Evolutionary conservation across 2,113 vertebrate species (phyloP), one percentile per base, ranked within the genome.

Genomic region (Trematocara nigrifrons): DNA sequence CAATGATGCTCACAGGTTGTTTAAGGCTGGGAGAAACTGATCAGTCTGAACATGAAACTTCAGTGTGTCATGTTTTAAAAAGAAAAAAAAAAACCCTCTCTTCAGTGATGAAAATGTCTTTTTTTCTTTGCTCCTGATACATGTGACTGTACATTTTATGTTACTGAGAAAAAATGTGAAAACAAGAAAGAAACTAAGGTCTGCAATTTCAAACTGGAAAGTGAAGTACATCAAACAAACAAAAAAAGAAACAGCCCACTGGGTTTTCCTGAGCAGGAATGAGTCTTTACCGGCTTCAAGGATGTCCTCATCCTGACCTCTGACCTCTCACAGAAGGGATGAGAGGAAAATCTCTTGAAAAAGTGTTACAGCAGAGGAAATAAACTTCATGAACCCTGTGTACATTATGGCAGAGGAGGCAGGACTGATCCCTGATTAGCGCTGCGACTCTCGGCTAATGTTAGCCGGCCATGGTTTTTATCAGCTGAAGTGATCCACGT

Each of bases 401-500:
- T 15, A 40, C 18, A 31, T 87, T 15, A 84, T 83, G 86, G 61
- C 53, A 45, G 38, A 83, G 79, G 47, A 83, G 79, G 78, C 64
- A 1, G 45, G 15, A 61, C 8, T 22, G 92, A 47, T 91, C 87
- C 86, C 61, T 1, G 86, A 83, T 93, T 94, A 92, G 90, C 82
- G 82, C 91, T 83, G 91, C 13, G 31, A 56, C 91, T 93, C 89
- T 40, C 9, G 6, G 87, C 86, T 81, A 76, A 79, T 49, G 56
- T 83, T 56, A 59, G 86, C 89, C 81, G 11, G 80, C 64, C 81
- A 49, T 88, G 85, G 90, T 95, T 95, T 95, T 93, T 95, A 93
- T 93, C 93, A 92, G 94, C 94, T 95, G 90, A 95, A 95, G 92
- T 94, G 88, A 95, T 95, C 92, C 93, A 95, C 80, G 88, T 94